Percentiles rank a stretch among this genome's conserved stretches.
These are phyloP conservation scores for Gortyna flavago DNA, from an alignment of 2,888 invertebrate genomes.

Conservation along the genomic window DNA sequence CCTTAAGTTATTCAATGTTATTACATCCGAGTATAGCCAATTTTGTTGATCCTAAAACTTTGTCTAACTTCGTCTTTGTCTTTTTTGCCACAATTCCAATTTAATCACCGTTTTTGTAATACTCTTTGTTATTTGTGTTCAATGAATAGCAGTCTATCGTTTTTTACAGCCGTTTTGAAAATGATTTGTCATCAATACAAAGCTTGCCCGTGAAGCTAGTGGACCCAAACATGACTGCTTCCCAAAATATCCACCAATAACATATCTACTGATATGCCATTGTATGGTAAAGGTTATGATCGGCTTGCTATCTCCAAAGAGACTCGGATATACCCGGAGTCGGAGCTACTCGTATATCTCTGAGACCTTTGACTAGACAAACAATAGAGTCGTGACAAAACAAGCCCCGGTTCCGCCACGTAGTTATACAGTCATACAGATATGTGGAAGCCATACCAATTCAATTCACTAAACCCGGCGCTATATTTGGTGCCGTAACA, in stretches of 20 bases:
- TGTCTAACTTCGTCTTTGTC: neutral
- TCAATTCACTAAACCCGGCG: slow-evolving; percentile 25
- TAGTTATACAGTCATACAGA: neutral
- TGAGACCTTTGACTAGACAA: slow-evolving; percentile 49
- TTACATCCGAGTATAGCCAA: neutral
- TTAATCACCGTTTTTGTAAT: neutral
- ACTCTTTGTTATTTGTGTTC: too few relatives aligned
- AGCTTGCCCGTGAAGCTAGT: neutral
- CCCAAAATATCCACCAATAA: neutral
- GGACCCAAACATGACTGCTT: neutral
- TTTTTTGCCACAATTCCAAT: too few relatives aligned
- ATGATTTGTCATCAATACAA: neutral
- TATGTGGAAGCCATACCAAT: slow-evolving; percentile 28
- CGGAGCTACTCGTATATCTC: slow-evolving; percentile 12
- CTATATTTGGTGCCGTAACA: slow-evolving; percentile 3
- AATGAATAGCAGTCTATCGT: neutral
- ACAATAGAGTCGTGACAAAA: slow-evolving; percentile 53
- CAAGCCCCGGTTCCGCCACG: slow-evolving; percentile 22
- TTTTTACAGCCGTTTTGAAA: neutral
- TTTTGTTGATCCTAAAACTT: neutral
- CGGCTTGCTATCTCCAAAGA: slow-evolving; percentile 38
- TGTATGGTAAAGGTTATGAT: slow-evolving; percentile 17
- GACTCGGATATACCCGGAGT: slow-evolving; percentile 29
- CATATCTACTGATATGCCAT: neutral
- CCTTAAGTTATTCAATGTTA: slow-evolving; percentile 10